A percentile compares a stretch with the other conserved stretches of the same genome.
Evolutionary conservation across 2,888 invertebrate species (phyloP).

Genomic region (Acanthopleura granulata): DNA sequence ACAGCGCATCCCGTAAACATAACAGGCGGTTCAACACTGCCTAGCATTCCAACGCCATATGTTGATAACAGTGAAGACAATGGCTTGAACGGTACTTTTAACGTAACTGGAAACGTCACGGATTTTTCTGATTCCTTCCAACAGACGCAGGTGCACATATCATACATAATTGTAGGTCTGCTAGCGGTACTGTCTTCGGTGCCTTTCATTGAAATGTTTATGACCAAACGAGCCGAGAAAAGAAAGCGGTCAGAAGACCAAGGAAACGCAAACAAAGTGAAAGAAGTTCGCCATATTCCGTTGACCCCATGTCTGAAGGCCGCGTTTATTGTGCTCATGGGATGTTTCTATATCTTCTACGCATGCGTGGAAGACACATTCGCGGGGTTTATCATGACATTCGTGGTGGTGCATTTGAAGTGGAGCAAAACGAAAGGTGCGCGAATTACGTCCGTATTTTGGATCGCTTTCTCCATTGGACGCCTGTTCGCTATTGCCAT

Average conservation of each 20-base stretch:
- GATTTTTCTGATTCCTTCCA: conserved; percentile 17
- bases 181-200: conserved; percentile 29
- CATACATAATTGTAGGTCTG: conserved; percentile 39
- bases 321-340: conserved; percentile 56
- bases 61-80: background rate
- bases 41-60: background rate
- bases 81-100: background rate
- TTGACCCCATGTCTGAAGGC: conserved; percentile 39
- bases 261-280: conserved; percentile 21
- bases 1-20: background rate
- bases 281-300: conserved; percentile 25
- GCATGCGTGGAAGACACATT: conserved; percentile 67
- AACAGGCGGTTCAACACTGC: background rate
- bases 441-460: conserved; percentile 65
- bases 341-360: conserved; percentile 64
- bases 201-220: conserved; percentile 30
- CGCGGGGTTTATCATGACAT: conserved; percentile 64
- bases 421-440: conserved; percentile 59
- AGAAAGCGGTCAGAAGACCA: conserved; percentile 1
- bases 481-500: conserved; percentile 66
- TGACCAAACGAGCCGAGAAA: conserved; percentile 25
- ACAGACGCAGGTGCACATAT: conserved; percentile 32
- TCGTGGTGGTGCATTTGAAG: conserved; percentile 56
- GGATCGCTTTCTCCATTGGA: conserved; percentile 67
- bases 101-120: background rate